Base-by-base conservation (phyloP, 2,797 vertebrate genomes). In the Coendou prehensilis region DNA sequence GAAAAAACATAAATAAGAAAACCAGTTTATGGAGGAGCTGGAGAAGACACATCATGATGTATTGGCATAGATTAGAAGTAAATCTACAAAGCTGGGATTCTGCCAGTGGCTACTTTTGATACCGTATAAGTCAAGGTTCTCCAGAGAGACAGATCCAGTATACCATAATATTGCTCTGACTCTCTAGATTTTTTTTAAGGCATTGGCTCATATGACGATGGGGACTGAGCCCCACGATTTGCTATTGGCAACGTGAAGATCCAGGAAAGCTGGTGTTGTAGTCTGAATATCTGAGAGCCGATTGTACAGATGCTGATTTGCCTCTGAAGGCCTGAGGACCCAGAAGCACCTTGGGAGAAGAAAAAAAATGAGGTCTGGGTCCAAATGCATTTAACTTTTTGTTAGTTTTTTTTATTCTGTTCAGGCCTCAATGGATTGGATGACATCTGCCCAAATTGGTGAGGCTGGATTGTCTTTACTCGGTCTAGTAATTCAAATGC, bases 1-100 rank as follows among this genome's bases (percentile, higher is more conserved):
- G 54, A 59, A 89, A 89, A 89, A 30, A 54, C 28, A 54, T 54
- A 45, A 86, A 26, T 85, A 14, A 94, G 57, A 94, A 87, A 41
- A 54, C 7, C 28, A 33, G 33, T 20, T 11, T 14, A 45, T 28
- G 87, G 33, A 57, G 41, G 26, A 57, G 37, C 41, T 30, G 80
- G 23, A 76, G 59, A 82, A 18, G 17, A 33, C 22, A 11, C 41
- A 15, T 63, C 54, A 47, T 78, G 67, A 41, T n/a, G 13, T 13
- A 61, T 41, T 83, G 69, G 30, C 6, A 2, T 54, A 61, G 33
- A 20, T 41, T 64, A n/a, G 11, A 41, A 54, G n/a, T 52, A 47
- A 80, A 76, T 30, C 59, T n/a, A 26, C 9, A 52, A 79, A 63
- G 13, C 73, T 81, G 61, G 52, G 18, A 37, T 30, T 94, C 33